phyloP scores from a whole-genome alignment of 2,797 vertebrate genomes.

The Enteromius paludinosus region DNA sequence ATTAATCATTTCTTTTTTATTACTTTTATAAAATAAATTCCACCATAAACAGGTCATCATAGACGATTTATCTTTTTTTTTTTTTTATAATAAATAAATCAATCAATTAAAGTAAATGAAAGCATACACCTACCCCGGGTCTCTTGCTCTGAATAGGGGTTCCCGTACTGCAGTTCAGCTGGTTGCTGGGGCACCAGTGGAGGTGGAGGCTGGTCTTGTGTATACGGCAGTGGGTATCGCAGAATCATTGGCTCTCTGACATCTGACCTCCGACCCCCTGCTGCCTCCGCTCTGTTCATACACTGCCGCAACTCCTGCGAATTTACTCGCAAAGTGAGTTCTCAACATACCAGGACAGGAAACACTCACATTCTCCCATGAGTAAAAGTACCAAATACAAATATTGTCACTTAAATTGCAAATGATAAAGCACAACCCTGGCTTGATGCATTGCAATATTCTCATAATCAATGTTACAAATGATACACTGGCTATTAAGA shows the following conservation, averaged over 20 bases:
- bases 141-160: slow-evolving; percentile 83
- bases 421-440: background rate
- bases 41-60: background rate
- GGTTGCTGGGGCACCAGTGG: slow-evolving; percentile 83
- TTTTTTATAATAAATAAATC: background rate
- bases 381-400: background rate
- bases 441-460: background rate
- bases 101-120: background rate
- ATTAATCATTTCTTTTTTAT: too few species aligned
- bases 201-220: slow-evolving; percentile 83
- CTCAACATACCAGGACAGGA: background rate
- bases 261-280: slow-evolving; percentile 73
- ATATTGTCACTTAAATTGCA: background rate
- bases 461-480: background rate
- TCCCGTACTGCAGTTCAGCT: slow-evolving; percentile 90
- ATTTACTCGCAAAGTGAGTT: background rate
- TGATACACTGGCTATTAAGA: background rate
- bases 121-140: slow-evolving; percentile 39
- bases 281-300: slow-evolving; percentile 77
- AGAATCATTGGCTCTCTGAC: slow-evolving; percentile 75
- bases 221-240: slow-evolving; percentile 83
- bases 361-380: background rate
- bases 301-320: slow-evolving; percentile 83
- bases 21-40: background rate
- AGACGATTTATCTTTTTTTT: background rate